Evolutionary conservation across 2,113 vertebrate species (phyloP).

Genomic region (Sceloporus tristichus): DNA sequence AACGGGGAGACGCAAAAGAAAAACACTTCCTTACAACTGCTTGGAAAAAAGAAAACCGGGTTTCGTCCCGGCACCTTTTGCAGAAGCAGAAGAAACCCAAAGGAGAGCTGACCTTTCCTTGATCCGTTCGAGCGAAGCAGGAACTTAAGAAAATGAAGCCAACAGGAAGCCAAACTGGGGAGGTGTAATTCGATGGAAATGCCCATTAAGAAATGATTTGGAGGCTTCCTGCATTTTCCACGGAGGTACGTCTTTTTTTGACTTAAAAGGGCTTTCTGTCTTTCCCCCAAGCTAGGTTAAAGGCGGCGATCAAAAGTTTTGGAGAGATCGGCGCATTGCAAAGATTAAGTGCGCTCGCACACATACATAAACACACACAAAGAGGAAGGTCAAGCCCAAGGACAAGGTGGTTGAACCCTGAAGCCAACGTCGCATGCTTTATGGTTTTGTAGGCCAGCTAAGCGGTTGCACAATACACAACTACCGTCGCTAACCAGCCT

Average conservation of each 20-base stretch:
- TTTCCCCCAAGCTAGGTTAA: neutral
- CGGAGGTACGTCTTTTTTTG: neutral
- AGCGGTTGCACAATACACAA: neutral
- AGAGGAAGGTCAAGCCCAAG: neutral
- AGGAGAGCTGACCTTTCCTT: conserved; percentile 44
- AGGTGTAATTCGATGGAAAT: conserved; percentile 40
- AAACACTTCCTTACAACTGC: conserved; percentile 54
- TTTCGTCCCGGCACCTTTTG: conserved; percentile 36
- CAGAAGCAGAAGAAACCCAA: conserved; percentile 50
- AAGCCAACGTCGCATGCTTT: neutral
- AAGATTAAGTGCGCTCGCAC: neutral
- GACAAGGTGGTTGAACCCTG: neutral
- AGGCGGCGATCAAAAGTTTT: neutral
- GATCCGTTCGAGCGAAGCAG: conserved; percentile 30
- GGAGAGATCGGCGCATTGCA: neutral
- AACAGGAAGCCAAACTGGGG: conserved; percentile 60
- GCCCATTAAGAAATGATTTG: conserved; percentile 36
- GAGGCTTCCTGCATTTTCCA: conserved; percentile 26
- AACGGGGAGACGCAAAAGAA: conserved; percentile 43
- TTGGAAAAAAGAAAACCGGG: conserved; percentile 62
- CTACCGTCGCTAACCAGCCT: too few species aligned
- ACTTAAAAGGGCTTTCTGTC: neutral
- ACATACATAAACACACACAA: too few species aligned
- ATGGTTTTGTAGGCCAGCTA: too few species aligned
- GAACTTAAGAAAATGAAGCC: conserved; percentile 13